Percentiles rank a stretch among this genome's conserved stretches.
Conservation (phyloP, 2,113 vertebrate species). For the Etheostoma cragini region DNA sequence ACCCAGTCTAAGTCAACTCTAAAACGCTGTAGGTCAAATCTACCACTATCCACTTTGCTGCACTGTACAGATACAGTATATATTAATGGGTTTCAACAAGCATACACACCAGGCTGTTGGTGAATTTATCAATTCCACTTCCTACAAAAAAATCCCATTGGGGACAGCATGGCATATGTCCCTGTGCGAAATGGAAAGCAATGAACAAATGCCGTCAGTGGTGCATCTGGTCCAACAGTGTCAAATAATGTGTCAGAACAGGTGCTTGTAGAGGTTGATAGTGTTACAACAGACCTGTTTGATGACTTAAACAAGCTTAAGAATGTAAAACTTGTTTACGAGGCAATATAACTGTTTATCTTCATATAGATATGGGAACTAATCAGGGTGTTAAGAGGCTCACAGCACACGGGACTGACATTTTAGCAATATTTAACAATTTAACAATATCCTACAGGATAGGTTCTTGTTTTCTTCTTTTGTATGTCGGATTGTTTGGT, state of each 20-base stretch:
- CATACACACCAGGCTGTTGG: background rate
- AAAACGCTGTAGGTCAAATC: too few species aligned
- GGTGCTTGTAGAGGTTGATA: background rate
- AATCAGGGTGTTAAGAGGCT: constrained; percentile 21
- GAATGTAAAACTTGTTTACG: constrained; percentile 7
- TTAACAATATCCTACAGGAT: background rate
- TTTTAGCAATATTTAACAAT: too few species aligned
- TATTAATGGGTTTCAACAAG: background rate
- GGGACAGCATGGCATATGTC: constrained; percentile 12
- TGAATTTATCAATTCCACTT: background rate
- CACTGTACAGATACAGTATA: too few species aligned
- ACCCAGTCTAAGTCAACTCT: background rate
- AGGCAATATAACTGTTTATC: constrained; percentile 10
- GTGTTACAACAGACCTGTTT: background rate
- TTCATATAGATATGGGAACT: constrained; percentile 20
- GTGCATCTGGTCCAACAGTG: too few species aligned
- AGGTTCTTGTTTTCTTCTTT: background rate
- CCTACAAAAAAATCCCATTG: constrained; percentile 1
- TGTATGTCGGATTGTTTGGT: background rate
- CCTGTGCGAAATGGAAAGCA: background rate
- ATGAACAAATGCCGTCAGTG: background rate
- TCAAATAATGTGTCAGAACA: background rate
- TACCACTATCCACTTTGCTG: too few species aligned
- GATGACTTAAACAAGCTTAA: background rate
- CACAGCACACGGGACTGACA: background rate